Percentiles rank a stretch among this genome's conserved stretches.
phyloP scores from a whole-genome alignment of 1,140 invertebrate species.

The Colletes gigas region DNA sequence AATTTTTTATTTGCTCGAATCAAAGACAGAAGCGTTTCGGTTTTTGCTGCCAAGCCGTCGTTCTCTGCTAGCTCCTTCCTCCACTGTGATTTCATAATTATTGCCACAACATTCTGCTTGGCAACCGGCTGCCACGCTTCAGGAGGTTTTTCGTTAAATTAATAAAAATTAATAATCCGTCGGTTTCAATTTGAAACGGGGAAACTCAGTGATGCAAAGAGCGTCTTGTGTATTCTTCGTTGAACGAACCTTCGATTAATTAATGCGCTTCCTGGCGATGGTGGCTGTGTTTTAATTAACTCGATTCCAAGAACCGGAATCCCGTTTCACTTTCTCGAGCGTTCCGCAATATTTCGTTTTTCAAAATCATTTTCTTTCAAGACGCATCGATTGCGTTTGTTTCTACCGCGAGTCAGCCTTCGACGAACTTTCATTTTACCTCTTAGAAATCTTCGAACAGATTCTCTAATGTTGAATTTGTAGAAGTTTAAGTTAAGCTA shows the following conservation, averaged over 20 bases:
- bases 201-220: constrained; percentile 27
- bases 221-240: not conserved
- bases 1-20: too few relatives aligned
- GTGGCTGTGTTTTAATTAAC: constrained; percentile 20
- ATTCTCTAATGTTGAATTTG: not conserved
- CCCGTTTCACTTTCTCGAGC: constrained; percentile 31
- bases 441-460: not conserved
- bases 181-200: constrained; percentile 16
- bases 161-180: constrained; percentile 31
- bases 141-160: not conserved
- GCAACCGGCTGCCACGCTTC: constrained; percentile 18
- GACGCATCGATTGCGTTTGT: too few relatives aligned
- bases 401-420: not conserved
- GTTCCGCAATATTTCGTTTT: constrained; percentile 2
- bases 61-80: constrained; percentile 4
- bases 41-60: not conserved
- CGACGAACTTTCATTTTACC: not conserved
- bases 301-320: not conserved
- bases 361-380: not conserved
- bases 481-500: too few relatives aligned
- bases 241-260: constrained; percentile 14
- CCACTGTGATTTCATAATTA: constrained; percentile 9
- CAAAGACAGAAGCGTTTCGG: too few relatives aligned
- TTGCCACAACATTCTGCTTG: constrained; percentile 20
- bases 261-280: constrained; percentile 33